Conservation (phyloP, 2,888 invertebrate genomes). For the Dasypogon diadema region DNA sequence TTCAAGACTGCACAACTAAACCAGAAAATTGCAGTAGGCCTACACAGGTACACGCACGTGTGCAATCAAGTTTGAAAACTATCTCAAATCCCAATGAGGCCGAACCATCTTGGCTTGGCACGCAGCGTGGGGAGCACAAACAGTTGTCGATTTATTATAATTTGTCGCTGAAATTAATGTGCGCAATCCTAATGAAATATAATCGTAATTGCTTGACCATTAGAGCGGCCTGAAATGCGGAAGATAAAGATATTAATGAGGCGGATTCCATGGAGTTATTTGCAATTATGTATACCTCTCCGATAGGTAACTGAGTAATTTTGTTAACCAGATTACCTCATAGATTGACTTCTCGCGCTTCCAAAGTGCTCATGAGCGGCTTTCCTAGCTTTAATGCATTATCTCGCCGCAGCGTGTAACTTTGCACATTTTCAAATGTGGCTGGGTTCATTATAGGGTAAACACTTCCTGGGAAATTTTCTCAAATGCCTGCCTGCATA, state of each 20-base stretch:
- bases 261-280: not conserved
- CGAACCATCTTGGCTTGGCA: not conserved
- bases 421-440: no score
- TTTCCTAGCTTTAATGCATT: no score
- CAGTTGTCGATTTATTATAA: conserved; percentile 21
- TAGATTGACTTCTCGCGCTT: not conserved
- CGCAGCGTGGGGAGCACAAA: not conserved
- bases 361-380: no score
- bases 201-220: not conserved
- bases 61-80: not conserved
- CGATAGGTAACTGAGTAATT: not conserved
- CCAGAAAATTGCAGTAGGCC: no score
- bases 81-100: not conserved
- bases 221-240: conserved; percentile 15
- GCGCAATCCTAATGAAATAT: conserved; percentile 37
- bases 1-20: no score
- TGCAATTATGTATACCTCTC: not conserved
- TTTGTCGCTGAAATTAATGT: conserved; percentile 41
- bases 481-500: no score
- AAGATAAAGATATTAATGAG: conserved; percentile 24
- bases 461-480: no score
- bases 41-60: no score
- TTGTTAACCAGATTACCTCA: not conserved
- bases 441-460: no score
- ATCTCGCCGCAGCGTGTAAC: no score